Base-by-base conservation (phyloP, 2,888 invertebrate species). In the Mesodorylaimus sp. region DNA sequence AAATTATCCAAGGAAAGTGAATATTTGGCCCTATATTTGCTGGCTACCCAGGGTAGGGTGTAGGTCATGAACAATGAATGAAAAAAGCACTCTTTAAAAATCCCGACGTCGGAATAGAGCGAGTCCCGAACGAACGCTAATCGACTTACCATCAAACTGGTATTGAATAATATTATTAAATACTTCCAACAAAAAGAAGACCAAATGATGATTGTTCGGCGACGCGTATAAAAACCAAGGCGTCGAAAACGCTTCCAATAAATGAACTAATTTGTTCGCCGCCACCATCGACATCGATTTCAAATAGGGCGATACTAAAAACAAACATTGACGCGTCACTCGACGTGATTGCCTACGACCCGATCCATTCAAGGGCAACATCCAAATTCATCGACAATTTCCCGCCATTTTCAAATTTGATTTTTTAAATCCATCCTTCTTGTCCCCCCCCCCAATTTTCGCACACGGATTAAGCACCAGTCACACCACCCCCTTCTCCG, bases 111-210 rank as follows among this genome's bases (percentile, higher is more conserved):
- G n/a, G n/a, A n/a, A n/a, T n/a, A n/a, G 21, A 10, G 23, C 3
- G 3, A 39, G 26, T 47, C n/a, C 42, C 23, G 53, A 53, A 26
- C 13, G 10, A 7, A 25, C 25, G 16, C 52, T 52, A 29, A 51
- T 29, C 27, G 27, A n/a, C 74, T 73, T 59, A 76, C 89, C 91
- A 70, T 93, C 91, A 70, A 93, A 93, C 71, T 93, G 93, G 66
- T 93, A 93, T 74, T 99, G 97, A 59, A 99, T 97, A 60, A 97
- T 93, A 68, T 97, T 97, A 72, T 97, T 99, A 72, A 97, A 97
- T 66, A 95, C 91, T 75, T 99, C 97, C 47, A 99, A 75, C 45
- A 97, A 73, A 72, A 97, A 95, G 74, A 97, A 97, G 10, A 97
- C 89, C 55, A 97, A 76, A 68, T 97, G 95, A 69, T 99, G 93